Evolutionary conservation across 2,797 vertebrate species (phyloP).

Genomic region (Holocentrus rufus): DNA sequence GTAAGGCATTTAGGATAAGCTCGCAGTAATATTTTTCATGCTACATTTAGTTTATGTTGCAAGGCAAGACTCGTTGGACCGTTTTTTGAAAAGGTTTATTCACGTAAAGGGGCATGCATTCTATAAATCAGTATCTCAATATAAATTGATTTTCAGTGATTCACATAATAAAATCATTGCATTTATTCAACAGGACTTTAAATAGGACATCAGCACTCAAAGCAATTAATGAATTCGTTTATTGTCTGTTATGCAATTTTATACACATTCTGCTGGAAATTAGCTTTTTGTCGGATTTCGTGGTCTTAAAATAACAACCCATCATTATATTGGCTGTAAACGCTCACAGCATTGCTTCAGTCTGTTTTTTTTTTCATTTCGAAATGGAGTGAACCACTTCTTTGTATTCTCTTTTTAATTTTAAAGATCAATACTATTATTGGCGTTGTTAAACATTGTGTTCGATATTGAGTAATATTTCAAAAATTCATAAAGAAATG

Average conservation of each 20-base stretch:
- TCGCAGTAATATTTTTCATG: background rate
- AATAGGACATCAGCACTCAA: too few species aligned
- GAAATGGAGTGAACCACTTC: too few species aligned
- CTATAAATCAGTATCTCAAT: background rate
- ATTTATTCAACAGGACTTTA: too few species aligned
- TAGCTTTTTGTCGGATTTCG: background rate
- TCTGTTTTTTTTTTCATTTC: background rate
- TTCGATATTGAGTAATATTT: background rate
- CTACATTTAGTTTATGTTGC: background rate
- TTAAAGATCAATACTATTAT: too few species aligned
- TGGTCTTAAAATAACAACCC: background rate
- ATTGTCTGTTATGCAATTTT: too few species aligned
- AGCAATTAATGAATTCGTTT: too few species aligned
- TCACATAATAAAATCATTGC: too few species aligned
- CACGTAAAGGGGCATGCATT: background rate
- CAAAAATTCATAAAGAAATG: too few species aligned
- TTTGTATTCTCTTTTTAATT: too few species aligned
- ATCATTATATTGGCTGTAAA: background rate
- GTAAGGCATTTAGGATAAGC: slow-evolving; percentile 60
- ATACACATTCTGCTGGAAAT: background rate
- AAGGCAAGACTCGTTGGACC: background rate
- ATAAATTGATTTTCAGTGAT: background rate
- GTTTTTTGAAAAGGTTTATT: slow-evolving; percentile 1
- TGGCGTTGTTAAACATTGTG: background rate
- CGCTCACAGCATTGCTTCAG: background rate